Percentiles rank a stretch among this genome's conserved stretches.
Evolutionary conservation across 2,797 vertebrate genomes (phyloP).

Genomic region (Scleropages formosus): DNA sequence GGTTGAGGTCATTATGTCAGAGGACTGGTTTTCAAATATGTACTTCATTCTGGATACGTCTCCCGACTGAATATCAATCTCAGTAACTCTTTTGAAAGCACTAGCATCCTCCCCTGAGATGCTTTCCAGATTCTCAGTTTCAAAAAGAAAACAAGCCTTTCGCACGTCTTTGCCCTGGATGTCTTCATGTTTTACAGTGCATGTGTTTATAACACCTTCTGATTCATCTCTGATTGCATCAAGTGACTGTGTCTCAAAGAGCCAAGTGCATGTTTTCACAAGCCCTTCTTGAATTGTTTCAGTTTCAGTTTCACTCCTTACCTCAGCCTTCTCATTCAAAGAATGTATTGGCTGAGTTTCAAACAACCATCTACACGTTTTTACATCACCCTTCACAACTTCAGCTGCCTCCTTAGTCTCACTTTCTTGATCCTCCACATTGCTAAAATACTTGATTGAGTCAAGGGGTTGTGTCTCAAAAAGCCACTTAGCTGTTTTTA

Average conservation of each 20-base stretch:
- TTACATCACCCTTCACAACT: constrained; percentile 84
- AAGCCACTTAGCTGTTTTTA: constrained; percentile 91
- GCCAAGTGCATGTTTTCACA: constrained; percentile 87
- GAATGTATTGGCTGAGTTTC: constrained; percentile 90
- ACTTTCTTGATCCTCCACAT: constrained; percentile 70
- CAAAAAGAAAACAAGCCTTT: constrained; percentile 83
- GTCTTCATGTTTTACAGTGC: constrained; percentile 79
- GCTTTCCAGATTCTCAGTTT: constrained; percentile 86
- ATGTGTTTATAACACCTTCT: constrained; percentile 71
- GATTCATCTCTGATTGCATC: constrained; percentile 81
- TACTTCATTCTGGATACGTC: constrained; percentile 86
- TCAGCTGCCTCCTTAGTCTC: constrained; percentile 61
- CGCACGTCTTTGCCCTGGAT: constrained; percentile 84
- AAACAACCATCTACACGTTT: constrained; percentile 88
- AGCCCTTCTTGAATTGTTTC: constrained; percentile 78
- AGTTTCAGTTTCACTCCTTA: constrained; percentile 55
- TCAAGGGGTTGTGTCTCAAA: constrained; percentile 92
- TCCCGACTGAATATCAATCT: constrained; percentile 81
- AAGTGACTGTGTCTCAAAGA: constrained; percentile 88
- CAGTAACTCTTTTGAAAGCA: constrained; percentile 72
- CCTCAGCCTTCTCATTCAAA: constrained; percentile 81
- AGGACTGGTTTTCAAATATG: constrained; percentile 83
- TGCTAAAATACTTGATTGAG: constrained; percentile 75
- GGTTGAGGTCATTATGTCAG: constrained; percentile 82
- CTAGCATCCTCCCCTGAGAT: constrained; percentile 74